Percentiles rank a stretch among this genome's conserved stretches.
Conservation (phyloP, 2,113 vertebrate genomes). For the Hystrix cristata region DNA sequence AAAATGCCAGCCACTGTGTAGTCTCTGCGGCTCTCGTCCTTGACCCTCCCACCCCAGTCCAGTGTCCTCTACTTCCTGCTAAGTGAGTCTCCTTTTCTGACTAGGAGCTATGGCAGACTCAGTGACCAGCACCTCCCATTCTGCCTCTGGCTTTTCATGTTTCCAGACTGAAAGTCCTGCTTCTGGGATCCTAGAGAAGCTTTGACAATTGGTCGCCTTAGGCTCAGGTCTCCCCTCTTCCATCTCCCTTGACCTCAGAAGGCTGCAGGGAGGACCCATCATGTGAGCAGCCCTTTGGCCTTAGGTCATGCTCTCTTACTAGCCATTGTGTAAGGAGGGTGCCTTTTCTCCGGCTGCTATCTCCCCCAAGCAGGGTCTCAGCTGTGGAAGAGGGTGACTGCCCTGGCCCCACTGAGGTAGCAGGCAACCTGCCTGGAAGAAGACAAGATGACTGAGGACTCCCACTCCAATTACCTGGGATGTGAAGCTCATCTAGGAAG, state of each 20-base stretch:
- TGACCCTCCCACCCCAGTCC: neutral
- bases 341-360: neutral
- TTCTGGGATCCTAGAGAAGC: neutral
- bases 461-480: conserved; percentile 54
- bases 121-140: neutral
- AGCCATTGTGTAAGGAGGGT: neutral
- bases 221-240: neutral
- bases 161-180: neutral
- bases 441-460: neutral
- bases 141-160: neutral
- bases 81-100: neutral
- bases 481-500: conserved; percentile 60
- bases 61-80: neutral
- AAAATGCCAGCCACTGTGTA: neutral
- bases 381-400: neutral
- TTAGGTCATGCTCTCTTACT: neutral
- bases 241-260: neutral
- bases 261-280: neutral
- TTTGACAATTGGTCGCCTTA: neutral
- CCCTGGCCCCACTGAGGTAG: neutral
- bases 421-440: neutral
- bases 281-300: neutral
- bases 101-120: neutral
- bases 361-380: neutral
- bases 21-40: neutral